Evolutionary conservation across 2,888 invertebrate species (phyloP).

Genomic region (Baronia brevicornis): DNA sequence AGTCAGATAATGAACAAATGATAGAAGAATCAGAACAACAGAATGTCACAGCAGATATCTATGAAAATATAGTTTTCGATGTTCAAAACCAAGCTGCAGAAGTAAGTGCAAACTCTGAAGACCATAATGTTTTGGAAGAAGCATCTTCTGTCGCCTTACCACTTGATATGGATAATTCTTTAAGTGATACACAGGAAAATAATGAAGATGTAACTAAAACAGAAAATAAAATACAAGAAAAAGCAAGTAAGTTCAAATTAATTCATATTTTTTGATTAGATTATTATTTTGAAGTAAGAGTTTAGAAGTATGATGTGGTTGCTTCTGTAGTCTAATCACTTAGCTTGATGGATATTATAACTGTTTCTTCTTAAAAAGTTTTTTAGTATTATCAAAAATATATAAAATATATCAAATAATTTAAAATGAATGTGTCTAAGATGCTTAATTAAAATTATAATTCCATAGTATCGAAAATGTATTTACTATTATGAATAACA

Average conservation of each 20-base stretch:
- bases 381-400: too few relatives aligned
- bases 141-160: slow-evolving; percentile 25
- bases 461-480: too few relatives aligned
- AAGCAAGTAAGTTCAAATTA: slow-evolving; percentile 22
- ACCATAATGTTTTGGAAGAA: slow-evolving; percentile 17
- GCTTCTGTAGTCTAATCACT: too few relatives aligned
- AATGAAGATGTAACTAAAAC: slow-evolving; percentile 23
- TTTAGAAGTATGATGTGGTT: too few relatives aligned
- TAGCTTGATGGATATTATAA: too few relatives aligned
- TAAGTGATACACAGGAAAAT: slow-evolving; percentile 30
- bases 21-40: slow-evolving; percentile 14
- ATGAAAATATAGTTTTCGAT: slow-evolving; percentile 19
- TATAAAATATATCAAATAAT: too few relatives aligned
- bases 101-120: slow-evolving; percentile 11
- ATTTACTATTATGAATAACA: too few relatives aligned
- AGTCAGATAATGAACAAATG: slow-evolving; percentile 35
- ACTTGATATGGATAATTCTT: slow-evolving; percentile 32
- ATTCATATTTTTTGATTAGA: too few relatives aligned
- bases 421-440: too few relatives aligned
- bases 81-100: slow-evolving; percentile 21
- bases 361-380: too few relatives aligned
- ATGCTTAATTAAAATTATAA: too few relatives aligned
- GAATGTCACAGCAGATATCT: slow-evolving; percentile 11
- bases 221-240: slow-evolving; percentile 20
- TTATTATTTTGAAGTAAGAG: too few relatives aligned